Conservation (phyloP, 2,113 vertebrate species). For the Willisornis vidua region DNA sequence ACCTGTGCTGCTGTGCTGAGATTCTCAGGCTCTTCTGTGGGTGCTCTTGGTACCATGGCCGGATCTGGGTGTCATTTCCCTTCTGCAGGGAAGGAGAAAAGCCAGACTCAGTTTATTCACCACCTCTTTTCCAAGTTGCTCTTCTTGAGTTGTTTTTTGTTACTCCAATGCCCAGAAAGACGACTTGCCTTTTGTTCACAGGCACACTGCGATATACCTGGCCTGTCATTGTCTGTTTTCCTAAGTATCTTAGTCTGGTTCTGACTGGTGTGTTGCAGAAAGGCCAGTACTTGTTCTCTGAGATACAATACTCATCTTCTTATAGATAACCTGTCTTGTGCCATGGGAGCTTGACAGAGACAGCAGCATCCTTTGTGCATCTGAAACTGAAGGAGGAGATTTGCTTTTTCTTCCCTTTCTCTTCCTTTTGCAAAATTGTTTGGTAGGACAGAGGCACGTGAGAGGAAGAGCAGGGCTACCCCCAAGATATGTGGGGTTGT, state of each 20-base stretch:
- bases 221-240: not conserved
- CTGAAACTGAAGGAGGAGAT: not conserved
- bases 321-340: not conserved
- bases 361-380: not conserved
- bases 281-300: not conserved
- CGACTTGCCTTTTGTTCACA: not conserved
- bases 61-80: not conserved
- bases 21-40: not conserved
- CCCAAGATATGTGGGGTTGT: not conserved
- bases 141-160: not conserved
- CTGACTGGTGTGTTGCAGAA: not conserved
- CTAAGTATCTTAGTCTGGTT: fast-evolving
- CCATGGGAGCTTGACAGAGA: not conserved
- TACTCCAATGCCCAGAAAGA: not conserved
- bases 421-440: not conserved
- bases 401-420: not conserved
- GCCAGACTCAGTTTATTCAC: not conserved
- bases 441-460: not conserved
- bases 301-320: not conserved
- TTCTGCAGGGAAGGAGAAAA: not conserved
- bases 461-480: not conserved
- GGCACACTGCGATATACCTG: fast-evolving
- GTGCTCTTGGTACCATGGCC: not conserved
- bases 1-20: not conserved
- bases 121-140: not conserved